These are phyloP conservation scores for Pseudoips prasinana DNA, from an alignment of 2,888 invertebrate genomes.

Conservation along the genomic window DNA sequence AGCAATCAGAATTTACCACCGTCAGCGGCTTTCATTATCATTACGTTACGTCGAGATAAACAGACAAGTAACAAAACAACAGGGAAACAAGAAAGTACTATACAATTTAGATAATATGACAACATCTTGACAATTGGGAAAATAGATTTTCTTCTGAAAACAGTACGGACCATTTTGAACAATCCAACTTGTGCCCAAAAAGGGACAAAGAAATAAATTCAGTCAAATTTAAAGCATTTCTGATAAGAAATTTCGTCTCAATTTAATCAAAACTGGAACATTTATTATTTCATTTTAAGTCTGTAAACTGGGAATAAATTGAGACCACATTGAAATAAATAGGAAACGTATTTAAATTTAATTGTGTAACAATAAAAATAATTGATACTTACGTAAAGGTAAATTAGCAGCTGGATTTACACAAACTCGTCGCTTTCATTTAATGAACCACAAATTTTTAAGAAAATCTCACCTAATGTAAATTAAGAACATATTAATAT, in stretches of 20 bases:
- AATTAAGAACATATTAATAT: too few relatives aligned
- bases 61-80: conserved; percentile 18
- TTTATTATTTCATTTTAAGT: too few relatives aligned
- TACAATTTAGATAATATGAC: conserved; percentile 30
- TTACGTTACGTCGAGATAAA: conserved; percentile 25
- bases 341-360: too few relatives aligned
- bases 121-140: conserved; percentile 26
- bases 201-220: conserved; percentile 9
- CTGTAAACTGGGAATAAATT: too few relatives aligned
- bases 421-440: too few relatives aligned
- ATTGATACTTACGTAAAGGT: too few relatives aligned
- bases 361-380: too few relatives aligned
- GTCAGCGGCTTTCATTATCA: conserved; percentile 16
- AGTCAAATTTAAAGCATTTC: conserved; percentile 4
- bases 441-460: too few relatives aligned
- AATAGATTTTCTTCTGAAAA: conserved; percentile 21
- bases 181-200: conserved; percentile 1
- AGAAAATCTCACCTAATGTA: too few relatives aligned
- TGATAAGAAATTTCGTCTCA: conserved; percentile 1
- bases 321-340: too few relatives aligned
- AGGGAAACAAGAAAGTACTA: conserved; percentile 19
- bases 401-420: too few relatives aligned
- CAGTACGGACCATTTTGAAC: conserved; percentile 7
- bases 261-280: too few relatives aligned
- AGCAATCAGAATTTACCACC: conserved; percentile 25